Base-by-base conservation (phyloP, 1,140 invertebrate genomes). In the Saccostrea echinata region DNA sequence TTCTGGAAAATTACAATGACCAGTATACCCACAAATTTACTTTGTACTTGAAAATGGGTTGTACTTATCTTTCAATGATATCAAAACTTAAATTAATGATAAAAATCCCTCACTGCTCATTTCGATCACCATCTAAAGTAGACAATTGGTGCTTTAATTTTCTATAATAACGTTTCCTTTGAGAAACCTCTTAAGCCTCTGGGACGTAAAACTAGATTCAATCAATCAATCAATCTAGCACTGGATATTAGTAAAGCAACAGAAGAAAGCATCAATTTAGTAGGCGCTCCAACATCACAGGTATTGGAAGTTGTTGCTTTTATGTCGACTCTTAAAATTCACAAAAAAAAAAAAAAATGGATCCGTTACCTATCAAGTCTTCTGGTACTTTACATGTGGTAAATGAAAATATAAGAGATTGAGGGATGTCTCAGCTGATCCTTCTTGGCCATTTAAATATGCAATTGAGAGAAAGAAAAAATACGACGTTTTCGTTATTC, bases 221-320 rank as follows among this genome's bases (percentile, higher is more conserved):
- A n/a, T n/a, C n/a, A n/a, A n/a, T n/a, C n/a, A n/a, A n/a, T n/a
- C n/a, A n/a, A n/a, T n/a, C 91, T 97, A 30, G 96, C 96, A 33
- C 94, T 97, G n/a, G 96, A 96, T 89, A 95, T 96, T 53, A 95
- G 95, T 83, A 94, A 95, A 88, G 91, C 94, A 64, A 95, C 95
- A 94, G 85, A 93, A 80, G 93, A 91, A 21, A 35, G 90, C 18
- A 84, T 92, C 21, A 27, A 27, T 12, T 27, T 76, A 9, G 35
- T 89, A 35, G 91, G 91, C 1, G 89, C 86, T 11, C 35, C 80
- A 35, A 61, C 71, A 1, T 88, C 92, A n/a, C 85, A 85, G 0
- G 85, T 87, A 21, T 27, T 89, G 0, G 87, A 90, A n/a, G 92
- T 90, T 2, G 85, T 91, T 6, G 90, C 91, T 1, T 88, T 88